Base-by-base conservation (phyloP, 2,888 invertebrate genomes). In the Athetis lepigone region DNA sequence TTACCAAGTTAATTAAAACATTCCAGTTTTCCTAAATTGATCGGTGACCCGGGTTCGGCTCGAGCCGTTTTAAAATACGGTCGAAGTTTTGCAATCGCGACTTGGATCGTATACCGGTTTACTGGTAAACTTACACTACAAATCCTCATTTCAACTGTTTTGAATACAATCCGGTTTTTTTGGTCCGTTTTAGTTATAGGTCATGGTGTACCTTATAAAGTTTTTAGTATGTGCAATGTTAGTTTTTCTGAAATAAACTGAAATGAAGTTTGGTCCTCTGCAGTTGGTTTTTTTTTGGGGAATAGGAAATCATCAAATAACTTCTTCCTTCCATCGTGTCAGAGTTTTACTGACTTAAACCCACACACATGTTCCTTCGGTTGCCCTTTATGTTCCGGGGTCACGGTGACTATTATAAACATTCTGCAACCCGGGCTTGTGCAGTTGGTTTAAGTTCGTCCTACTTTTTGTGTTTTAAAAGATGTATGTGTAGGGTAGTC, bases 1-100 rank as follows among this genome's bases (percentile, higher is more conserved):
- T 88, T 82, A 71, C 72, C 66, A 83, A 90, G 81, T 88, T 90
- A 90, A 91, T 92, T 91, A 92, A 90, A 91, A 90, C 63, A 72
- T 76, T 77, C 61, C 70, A 55, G 56, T 50, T 52, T 64, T 39
- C 56, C 36, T 45, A 56, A 72, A 58, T 72, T 73, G 73, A 67
- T 77, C 73, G 77, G 73, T 79, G 79, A 70, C 63, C 66, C 60
- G 40, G 47, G 33, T 61, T 70, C 36, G 65, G 40, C n/a, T n/a
- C n/a, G n/a, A 42, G 39, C 63, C 46, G 52, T 70, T 77, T 73
- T 79, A 73, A 77, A 77, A 79, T 77, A 77, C 70, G 77, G 39
- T 36, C 72, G 23, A 86, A 86, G 77, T 85, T 85, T 61, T 55
- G 73, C 63, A 79, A 83, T 85, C 70, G 75, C 72, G 77, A 75